A percentile compares a stretch with the other conserved stretches of the same genome.
Conservation (phyloP, 1,140 invertebrate genomes). For the Caenorhabditis remanei region DNA sequence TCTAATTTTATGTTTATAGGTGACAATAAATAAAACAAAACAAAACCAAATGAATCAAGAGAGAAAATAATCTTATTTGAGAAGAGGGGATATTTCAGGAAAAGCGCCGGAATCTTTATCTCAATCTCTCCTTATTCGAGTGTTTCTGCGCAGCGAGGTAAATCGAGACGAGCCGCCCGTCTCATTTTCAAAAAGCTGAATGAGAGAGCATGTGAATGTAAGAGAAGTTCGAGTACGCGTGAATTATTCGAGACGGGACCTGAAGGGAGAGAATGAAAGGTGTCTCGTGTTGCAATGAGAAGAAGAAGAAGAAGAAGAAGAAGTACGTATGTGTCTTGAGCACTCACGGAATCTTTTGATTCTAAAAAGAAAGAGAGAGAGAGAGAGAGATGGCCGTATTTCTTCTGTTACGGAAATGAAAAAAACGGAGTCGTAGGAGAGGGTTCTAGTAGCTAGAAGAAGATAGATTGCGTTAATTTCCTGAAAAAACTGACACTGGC, state of each 20-base stretch:
- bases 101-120: neutral
- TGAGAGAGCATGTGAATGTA: neutral
- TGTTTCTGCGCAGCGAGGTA: neutral
- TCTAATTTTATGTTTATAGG: conserved; percentile 38
- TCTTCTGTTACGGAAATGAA: conserved; percentile 26
- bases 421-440: neutral
- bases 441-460: neutral
- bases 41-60: neutral
- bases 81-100: conserved; percentile 23
- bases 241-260: conserved; percentile 24
- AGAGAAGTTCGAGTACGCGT: conserved; percentile 17
- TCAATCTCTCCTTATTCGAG: neutral
- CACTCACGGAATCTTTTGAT: conserved; percentile 32
- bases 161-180: conserved; percentile 29
- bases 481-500: neutral
- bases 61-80: neutral
- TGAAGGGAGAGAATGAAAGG: conserved; percentile 3
- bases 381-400: neutral
- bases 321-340: neutral
- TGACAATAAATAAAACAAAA: conserved; percentile 46
- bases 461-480: conserved; percentile 41
- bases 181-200: conserved; percentile 38
- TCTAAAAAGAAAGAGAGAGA: neutral
- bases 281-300: conserved; percentile 34
- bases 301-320: neutral